These are phyloP conservation scores for Lasius fuliginosus DNA, from an alignment of 2,888 invertebrate species.

Conservation along the genomic window DNA sequence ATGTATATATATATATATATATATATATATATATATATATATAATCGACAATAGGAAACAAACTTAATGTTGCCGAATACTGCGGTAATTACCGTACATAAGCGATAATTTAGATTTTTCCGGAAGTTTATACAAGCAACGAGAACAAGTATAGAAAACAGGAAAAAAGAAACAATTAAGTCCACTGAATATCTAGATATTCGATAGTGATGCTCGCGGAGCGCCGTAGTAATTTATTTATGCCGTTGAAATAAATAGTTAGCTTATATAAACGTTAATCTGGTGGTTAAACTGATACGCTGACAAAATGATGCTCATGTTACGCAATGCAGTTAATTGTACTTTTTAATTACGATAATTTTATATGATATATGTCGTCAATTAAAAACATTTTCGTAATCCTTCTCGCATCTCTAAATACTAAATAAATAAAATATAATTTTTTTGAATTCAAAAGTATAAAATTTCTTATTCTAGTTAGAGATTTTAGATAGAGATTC, in stretches of 20 bases:
- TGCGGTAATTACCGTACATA: slow-evolving; percentile 72
- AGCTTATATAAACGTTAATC: not conserved
- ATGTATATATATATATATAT: not conserved
- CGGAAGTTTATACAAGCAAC: slow-evolving; percentile 55
- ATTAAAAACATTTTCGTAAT: not conserved
- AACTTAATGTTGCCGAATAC: slow-evolving; percentile 60
- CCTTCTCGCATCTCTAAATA: not conserved
- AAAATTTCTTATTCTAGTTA: not conserved
- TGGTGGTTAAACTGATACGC: no score
- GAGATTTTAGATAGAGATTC: not conserved
- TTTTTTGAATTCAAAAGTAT: not conserved
- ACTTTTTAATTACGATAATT: not conserved
- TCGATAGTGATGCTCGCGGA: not conserved
- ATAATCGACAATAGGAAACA: slow-evolving; percentile 50
- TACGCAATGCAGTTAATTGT: not conserved
- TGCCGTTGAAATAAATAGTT: not conserved
- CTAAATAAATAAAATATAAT: not conserved
- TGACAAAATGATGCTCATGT: not conserved
- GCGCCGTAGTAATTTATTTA: not conserved
- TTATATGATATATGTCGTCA: not conserved
- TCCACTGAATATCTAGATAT: slow-evolving; percentile 38
- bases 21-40: slow-evolving; percentile 2
- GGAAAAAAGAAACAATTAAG: slow-evolving; percentile 64
- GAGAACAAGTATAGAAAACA: not conserved
- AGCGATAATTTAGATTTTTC: slow-evolving; percentile 65